Base-by-base conservation (phyloP, 2,113 vertebrate genomes). In the Pterocles burchelli region DNA sequence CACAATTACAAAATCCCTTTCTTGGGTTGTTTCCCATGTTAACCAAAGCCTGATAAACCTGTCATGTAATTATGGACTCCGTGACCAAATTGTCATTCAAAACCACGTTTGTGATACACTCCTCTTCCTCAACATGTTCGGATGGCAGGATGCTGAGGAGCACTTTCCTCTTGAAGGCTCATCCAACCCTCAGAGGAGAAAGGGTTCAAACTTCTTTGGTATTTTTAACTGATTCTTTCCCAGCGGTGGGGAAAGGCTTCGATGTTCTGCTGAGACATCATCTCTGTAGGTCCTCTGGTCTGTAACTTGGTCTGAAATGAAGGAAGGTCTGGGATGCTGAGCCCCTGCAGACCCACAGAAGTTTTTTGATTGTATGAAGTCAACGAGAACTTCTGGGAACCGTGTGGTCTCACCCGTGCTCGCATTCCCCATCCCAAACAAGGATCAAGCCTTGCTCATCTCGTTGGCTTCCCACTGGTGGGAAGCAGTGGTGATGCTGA, bases 51-150 rank as follows among this genome's bases (percentile, higher is more conserved):
- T 57, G 68, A 52, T 82, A 87, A 88, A 58, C 79, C 62, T 10
- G 7, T 34, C 5, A 21, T 77, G 74, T 95, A 94, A 81, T 95
- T 92, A 77, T 61, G 70, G 68, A 61, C 95, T 70, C 72, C 4
- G 18, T 5, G 33, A 43, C 68, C 49, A 81, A 74, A 88, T 85
- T 93, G 95, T 94, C 97, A 94, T 93, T 97, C 93, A 82, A 43
- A 95, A 85, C 3, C 73, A 89, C 91, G 10, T 4, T 12, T 89
- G 90, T 15, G 55, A 29, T 74, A 54, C 94, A 97, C 97, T 88
- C 97, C 97, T 97, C 97, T 98, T 98, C 97, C 97, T 96, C 38
- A 93, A 55, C 58, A 45, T 95, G 95, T 97, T 96, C 98, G 94
- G 46, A 96, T 95, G 97, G 97, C 98, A 98, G 94, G 38, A 29